Conservation (phyloP, 2,888 invertebrate species). For the Melinopterus prodromus region DNA sequence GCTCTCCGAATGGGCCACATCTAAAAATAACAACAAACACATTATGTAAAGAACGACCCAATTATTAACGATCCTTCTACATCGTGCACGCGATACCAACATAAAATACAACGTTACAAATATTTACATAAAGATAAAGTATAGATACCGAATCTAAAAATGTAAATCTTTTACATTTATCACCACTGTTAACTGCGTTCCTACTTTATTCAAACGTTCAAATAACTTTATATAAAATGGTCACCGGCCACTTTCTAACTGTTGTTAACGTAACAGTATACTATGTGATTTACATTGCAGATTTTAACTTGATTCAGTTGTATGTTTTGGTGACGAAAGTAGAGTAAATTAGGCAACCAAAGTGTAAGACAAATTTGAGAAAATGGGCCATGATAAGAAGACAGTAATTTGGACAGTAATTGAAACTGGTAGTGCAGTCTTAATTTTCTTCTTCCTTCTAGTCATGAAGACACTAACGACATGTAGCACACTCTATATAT, state of each 20-base stretch:
- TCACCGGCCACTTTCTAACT: not conserved
- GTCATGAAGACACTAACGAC: too few relatives aligned
- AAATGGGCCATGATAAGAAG: too few relatives aligned
- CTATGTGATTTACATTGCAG: not conserved
- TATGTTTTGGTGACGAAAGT: too few relatives aligned
- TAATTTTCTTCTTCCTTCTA: too few relatives aligned
- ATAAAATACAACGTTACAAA: slow-evolving; percentile 37
- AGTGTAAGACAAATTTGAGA: too few relatives aligned
- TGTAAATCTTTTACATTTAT: slow-evolving; percentile 31
- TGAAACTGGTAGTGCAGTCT: too few relatives aligned
- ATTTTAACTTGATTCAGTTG: not conserved
- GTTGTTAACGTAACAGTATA: not conserved
- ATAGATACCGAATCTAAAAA: slow-evolving; percentile 33
- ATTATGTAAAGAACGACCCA: slow-evolving; percentile 37
- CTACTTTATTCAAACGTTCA: not conserved
- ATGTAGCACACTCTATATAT: too few relatives aligned
- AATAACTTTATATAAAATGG: not conserved
- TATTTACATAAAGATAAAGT: slow-evolving; percentile 35
- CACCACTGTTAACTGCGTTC: not conserved
- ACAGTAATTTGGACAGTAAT: too few relatives aligned
- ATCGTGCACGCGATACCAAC: slow-evolving; percentile 28
- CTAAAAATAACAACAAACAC: slow-evolving; percentile 37
- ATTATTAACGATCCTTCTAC: slow-evolving; percentile 33
- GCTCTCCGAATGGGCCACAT: slow-evolving; percentile 13
- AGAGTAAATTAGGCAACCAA: too few relatives aligned